Evolutionary conservation across 2,888 invertebrate genomes (phyloP).

Genomic region (Pheosia gnoma): DNA sequence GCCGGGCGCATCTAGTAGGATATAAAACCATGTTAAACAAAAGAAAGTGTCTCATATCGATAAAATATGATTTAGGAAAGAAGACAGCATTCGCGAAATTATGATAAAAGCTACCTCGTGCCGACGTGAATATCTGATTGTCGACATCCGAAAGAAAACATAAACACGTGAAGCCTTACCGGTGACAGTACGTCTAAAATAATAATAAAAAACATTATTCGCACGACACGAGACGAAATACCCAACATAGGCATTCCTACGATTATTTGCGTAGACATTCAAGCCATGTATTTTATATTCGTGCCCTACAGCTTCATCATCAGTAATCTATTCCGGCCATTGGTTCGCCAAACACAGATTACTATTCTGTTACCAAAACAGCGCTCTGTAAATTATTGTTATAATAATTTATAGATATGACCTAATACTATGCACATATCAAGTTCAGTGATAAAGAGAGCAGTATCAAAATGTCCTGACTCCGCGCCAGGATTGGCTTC

Average conservation of each 20-base stretch:
- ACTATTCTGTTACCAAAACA: slow-evolving; percentile 15
- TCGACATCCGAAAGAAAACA: slow-evolving; percentile 27
- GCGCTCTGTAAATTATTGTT: slow-evolving; percentile 28
- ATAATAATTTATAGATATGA: slow-evolving; percentile 33
- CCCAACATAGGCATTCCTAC: slow-evolving; percentile 12
- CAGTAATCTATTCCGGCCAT: slow-evolving; percentile 20
- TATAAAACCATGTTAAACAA: slow-evolving; percentile 8
- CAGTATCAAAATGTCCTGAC: slow-evolving; percentile 69
- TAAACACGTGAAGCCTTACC: slow-evolving; percentile 18
- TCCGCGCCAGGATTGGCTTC: slow-evolving; percentile 70
- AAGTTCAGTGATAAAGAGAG: slow-evolving; percentile 54
- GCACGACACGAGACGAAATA: slow-evolving; percentile 20
- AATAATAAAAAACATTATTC: slow-evolving; percentile 26
- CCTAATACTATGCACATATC: slow-evolving; percentile 38
- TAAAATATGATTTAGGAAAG: slow-evolving; percentile 23
- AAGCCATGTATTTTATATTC: slow-evolving; percentile 12
- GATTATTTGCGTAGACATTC: slow-evolving; percentile 18
- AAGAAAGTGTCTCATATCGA: slow-evolving; percentile 16
- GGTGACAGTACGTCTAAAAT: slow-evolving; percentile 27
- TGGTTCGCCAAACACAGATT: slow-evolving; percentile 22
- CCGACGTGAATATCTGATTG: slow-evolving; percentile 28
- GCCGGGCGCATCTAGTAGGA: too few species aligned
- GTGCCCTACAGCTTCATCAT: slow-evolving; percentile 17
- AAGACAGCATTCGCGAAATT: slow-evolving; percentile 25
- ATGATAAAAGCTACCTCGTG: slow-evolving; percentile 33